Evolutionary conservation across 2,888 invertebrate species (phyloP).

Genomic region (Syritta pipiens): DNA sequence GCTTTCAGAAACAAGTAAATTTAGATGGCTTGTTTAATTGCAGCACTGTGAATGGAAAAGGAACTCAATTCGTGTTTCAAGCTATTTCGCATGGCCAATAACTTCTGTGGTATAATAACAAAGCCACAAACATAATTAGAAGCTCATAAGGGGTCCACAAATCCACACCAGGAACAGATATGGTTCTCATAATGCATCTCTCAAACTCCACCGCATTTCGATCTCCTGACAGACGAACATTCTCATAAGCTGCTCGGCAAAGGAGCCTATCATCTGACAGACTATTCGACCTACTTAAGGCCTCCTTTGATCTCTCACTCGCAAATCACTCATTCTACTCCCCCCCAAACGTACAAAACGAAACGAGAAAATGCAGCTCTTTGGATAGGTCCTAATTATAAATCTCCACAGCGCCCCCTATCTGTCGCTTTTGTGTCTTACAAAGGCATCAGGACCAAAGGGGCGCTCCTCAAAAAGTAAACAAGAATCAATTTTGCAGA

Average conservation of each 20-base stretch:
- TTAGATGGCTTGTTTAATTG: no score
- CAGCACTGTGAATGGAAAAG: no score
- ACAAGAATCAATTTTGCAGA: constrained; percentile 41
- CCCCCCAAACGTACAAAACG: constrained; percentile 2
- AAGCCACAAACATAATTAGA: no score
- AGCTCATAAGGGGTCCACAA: no score
- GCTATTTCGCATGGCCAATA: no score
- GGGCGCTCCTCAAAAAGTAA: constrained; percentile 2
- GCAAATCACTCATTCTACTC: constrained; percentile 10
- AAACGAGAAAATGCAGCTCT: not conserved
- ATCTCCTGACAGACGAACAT: not conserved
- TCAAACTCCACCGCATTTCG: not conserved
- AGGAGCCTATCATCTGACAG: constrained; percentile 12
- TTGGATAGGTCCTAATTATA: constrained; percentile 35
- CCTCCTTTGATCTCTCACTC: constrained; percentile 29
- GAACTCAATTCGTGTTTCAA: no score
- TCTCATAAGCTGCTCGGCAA: not conserved
- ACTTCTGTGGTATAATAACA: no score
- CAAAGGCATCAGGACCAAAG: not conserved
- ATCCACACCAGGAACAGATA: no score
- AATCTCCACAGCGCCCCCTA: constrained; percentile 2
- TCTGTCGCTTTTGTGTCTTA: not conserved
- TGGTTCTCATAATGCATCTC: no score
- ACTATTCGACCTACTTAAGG: constrained; percentile 51
- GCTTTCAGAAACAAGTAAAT: no score